These are phyloP conservation scores for Choristoneura rosaceana DNA, from an alignment of 2,888 invertebrate species.

Conservation along the genomic window DNA sequence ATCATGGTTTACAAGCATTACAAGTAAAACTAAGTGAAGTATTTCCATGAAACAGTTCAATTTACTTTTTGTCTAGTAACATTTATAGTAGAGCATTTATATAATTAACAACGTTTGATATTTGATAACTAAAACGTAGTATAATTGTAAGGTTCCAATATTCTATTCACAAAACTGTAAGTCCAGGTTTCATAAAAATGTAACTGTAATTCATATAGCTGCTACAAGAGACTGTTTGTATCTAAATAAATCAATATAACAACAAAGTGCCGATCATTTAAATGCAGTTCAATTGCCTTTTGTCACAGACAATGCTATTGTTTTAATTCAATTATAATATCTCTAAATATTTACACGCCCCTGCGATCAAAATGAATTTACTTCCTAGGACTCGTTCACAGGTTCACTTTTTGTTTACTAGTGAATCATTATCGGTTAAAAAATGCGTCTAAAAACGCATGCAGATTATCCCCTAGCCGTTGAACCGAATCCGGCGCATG, in stretches of 20 bases:
- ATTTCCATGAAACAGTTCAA: background rate
- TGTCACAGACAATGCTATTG: background rate
- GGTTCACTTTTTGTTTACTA: background rate
- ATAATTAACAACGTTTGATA: background rate
- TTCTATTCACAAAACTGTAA: too few species aligned
- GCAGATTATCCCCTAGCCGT: background rate
- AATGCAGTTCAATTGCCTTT: slow-evolving; percentile 1
- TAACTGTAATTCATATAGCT: too few species aligned
- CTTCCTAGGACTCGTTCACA: too few species aligned
- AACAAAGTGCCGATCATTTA: background rate
- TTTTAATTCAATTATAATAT: background rate
- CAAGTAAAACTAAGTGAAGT: too few species aligned
- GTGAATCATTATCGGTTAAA: background rate
- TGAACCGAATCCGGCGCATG: slow-evolving; percentile 17
- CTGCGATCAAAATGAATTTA: background rate
- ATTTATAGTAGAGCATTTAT: background rate
- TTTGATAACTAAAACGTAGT: background rate
- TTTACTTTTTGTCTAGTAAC: background rate
- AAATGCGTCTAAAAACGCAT: background rate
- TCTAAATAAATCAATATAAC: background rate
- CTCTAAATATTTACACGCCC: background rate
- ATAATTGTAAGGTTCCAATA: too few species aligned
- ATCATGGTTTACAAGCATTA: background rate
- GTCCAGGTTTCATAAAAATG: too few species aligned
- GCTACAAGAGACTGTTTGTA: too few species aligned